Evolutionary conservation across 2,888 invertebrate genomes (phyloP).

Genomic region (Thelaira solivaga): DNA sequence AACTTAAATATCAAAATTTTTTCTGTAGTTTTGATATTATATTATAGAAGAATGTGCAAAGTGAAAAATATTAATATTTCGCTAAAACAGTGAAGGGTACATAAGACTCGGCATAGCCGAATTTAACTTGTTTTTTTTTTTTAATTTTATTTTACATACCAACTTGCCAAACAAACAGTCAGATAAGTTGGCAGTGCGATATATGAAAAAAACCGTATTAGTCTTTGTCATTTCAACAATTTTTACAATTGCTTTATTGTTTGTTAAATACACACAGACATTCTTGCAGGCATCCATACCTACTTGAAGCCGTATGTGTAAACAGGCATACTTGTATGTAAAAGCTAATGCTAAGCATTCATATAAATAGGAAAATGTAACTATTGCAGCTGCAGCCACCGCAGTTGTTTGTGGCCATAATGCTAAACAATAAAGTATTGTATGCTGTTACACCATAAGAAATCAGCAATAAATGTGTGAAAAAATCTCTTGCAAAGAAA

Average conservation of each 20-base stretch:
- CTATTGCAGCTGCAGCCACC: conserved; percentile 23
- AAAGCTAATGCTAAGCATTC: conserved; percentile 46
- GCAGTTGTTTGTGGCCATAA: conserved; percentile 5
- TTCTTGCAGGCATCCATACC: too few species aligned
- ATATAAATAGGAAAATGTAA: conserved; percentile 10
- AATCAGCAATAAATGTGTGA: conserved; percentile 58
- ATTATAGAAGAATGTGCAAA: too few species aligned
- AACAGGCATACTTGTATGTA: neutral
- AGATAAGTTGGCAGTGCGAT: neutral
- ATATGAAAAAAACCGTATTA: conserved; percentile 46
- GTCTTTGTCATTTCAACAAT: conserved; percentile 58
- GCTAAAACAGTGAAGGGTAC: too few species aligned
- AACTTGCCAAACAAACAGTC: conserved; percentile 19
- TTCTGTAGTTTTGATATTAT: too few species aligned
- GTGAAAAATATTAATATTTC: too few species aligned
- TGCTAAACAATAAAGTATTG: conserved; percentile 32
- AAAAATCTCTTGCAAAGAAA: conserved; percentile 54
- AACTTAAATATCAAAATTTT: too few species aligned
- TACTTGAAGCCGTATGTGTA: too few species aligned
- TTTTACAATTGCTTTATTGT: conserved; percentile 61
- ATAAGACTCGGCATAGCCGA: too few species aligned
- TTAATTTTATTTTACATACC: neutral
- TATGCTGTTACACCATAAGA: conserved; percentile 33
- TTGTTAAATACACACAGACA: conserved; percentile 25
- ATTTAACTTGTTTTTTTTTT: too few species aligned